These are phyloP conservation scores for Cuniculus paca DNA, from an alignment of 2,797 vertebrate species.

Conservation along the genomic window DNA sequence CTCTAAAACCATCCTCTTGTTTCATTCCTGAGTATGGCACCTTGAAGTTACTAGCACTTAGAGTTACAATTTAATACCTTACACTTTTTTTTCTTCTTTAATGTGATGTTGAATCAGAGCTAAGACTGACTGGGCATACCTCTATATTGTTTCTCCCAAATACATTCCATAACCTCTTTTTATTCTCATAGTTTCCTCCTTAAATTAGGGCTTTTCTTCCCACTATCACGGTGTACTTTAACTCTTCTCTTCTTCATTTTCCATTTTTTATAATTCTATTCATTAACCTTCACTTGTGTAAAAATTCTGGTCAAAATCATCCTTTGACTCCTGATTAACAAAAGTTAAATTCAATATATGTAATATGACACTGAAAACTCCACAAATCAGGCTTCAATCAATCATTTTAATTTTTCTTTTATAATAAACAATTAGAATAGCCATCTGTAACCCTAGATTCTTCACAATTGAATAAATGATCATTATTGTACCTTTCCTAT, in stretches of 20 bases:
- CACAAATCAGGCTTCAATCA: neutral
- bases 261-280: neutral
- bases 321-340: neutral
- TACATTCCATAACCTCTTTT: neutral
- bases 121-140: neutral
- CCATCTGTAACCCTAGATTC: neutral
- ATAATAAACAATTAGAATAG: neutral
- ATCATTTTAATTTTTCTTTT: neutral
- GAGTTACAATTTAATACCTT: neutral
- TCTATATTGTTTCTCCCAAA: neutral
- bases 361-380: neutral
- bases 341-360: conserved; percentile 5
- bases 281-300: neutral
- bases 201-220: neutral
- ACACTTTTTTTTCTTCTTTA: neutral
- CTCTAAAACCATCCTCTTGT: neutral
- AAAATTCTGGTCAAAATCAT: neutral
- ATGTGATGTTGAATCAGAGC: neutral
- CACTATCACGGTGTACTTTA: neutral
- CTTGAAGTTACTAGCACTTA: neutral
- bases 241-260: neutral
- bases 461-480: neutral
- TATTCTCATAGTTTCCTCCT: neutral
- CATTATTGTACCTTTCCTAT: neutral
- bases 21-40: neutral